Evolutionary conservation across 2,797 vertebrate genomes (phyloP), one percentile per base, ranked within the genome.

Genomic region (Microhierax caerulescens): DNA sequence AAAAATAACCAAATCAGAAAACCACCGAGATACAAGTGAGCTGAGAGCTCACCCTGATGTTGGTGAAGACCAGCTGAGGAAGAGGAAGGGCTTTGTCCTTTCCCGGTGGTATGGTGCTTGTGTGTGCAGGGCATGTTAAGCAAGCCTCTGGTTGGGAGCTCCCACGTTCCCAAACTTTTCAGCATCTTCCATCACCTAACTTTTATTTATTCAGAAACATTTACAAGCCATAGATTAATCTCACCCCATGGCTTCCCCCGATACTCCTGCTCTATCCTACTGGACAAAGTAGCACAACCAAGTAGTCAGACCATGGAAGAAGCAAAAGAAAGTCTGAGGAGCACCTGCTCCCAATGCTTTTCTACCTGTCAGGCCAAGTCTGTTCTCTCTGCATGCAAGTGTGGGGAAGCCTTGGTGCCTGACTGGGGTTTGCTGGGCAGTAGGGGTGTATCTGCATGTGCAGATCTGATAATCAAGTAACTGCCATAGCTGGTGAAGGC

Each of bases 31-130:
- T 93, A 28, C 34, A 65, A 76, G n/a, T 30, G 36, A 63, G 28
- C 54, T 56, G 36, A 17, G 65, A 93, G 48, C 36, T 78, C 43
- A 43, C 60, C 76, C n/a, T 36, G 21, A 11, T n/a, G 32, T 63
- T 78, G 51, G 34, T 63, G 45, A 82, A 70, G 63, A 41, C 54
- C 77, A 51, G 20, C 2, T 57, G 70, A 63, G 43, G 34, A 69
- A 50, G 3, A 10, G 13, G 14, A 43, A 64, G 13, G 51, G 12
- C 39, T 67, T 61, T 73, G 39, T 34, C n/a, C 36, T 59, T 57
- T 63, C 23, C 34, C 8, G 36, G 25, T 0, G 1, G 16, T 1
- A 1, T 10, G 27, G n/a, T 0, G 0, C 0, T 1, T 45, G 18
- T 15, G 13, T 39, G 48, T 36, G 41, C n/a, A 61, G 30, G 21